Conservation (phyloP, 2,888 invertebrate species). For the Cephus spinipes region DNA sequence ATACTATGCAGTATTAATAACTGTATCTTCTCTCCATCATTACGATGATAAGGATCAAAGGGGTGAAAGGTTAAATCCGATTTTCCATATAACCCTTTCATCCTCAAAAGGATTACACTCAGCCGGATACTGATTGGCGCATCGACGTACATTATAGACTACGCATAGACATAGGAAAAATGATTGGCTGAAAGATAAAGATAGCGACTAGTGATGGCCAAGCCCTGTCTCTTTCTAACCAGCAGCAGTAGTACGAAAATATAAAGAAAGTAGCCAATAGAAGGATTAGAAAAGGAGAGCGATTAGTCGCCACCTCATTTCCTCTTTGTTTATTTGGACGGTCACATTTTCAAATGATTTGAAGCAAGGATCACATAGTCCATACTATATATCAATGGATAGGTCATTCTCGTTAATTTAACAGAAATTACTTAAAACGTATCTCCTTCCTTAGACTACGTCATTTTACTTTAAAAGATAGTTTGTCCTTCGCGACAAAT, state of each 20-base stretch:
- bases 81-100: constrained; percentile 40
- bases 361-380: too few species aligned
- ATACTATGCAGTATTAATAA: not conserved
- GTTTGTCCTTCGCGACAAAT: not conserved
- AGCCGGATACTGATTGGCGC: constrained; percentile 20
- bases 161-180: too few species aligned
- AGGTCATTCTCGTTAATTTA: not conserved
- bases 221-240: too few species aligned
- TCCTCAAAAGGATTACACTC: constrained; percentile 29
- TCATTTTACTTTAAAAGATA: not conserved
- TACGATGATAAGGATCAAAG: constrained; percentile 16
- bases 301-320: too few species aligned
- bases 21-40: not conserved
- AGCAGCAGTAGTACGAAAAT: too few species aligned
- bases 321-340: too few species aligned
- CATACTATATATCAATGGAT: too few species aligned
- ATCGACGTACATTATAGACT: not conserved
- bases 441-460: not conserved
- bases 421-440: not conserved
- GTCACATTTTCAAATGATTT: too few species aligned
- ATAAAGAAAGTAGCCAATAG: too few species aligned
- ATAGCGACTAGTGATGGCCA: too few species aligned
- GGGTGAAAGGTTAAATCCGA: constrained; percentile 36
- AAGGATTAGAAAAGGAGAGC: constrained; percentile 20
- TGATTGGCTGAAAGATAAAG: too few species aligned